Base-by-base conservation (phyloP, 2,888 invertebrate genomes). In the Kryphioiulus occultus region DNA sequence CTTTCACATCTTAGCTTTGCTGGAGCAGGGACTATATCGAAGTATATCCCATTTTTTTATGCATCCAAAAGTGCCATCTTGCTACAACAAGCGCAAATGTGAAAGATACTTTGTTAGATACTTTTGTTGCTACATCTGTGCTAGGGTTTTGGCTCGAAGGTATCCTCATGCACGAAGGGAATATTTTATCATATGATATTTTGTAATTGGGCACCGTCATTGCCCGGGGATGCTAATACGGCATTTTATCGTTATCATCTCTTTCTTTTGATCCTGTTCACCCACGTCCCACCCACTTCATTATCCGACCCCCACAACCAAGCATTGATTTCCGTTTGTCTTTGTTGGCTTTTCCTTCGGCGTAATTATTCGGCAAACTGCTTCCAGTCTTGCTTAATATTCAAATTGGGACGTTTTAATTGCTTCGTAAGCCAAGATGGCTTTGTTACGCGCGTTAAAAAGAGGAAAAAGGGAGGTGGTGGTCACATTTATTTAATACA, bases 251-350 rank as follows among this genome's bases (percentile, higher is more conserved):
- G 78, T 78, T 30, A 10, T 10, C 78, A 78, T 78, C 78, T 78
- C 78, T 26, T 78, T 78, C 78, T 78, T 78, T 78, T 78, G 78
- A 78, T 78, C 78, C 30, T 78, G 30, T 78, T 78, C 78, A 78
- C 26, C 78, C 30, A 12, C 78, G 12, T 78, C 78, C 59, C 15
- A n/a, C 22, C 59, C 59, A 30, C 78, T 78, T 78, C 12, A 30
- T 78, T 78, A 78, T 30, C 22, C 78, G 19, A 9, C 26, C 78
- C 78, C 26, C 78, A 30, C 78, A 78, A 78, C 78, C 30, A 78
- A 78, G 78, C 78, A 78, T 78, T 78, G 78, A 85, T 85, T 85
- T 44, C 85, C 85, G 85, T 85, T 85, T 85, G 22, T 44, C 85
- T 44, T 85, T 85, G 39, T 42, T 85, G 39, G 39, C 85, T 85